A percentile compares a stretch with the other conserved stretches of the same genome.
These are phyloP conservation scores for Poeciliopsis turneri DNA, from an alignment of 2,797 vertebrate species.

Conservation along the genomic window DNA sequence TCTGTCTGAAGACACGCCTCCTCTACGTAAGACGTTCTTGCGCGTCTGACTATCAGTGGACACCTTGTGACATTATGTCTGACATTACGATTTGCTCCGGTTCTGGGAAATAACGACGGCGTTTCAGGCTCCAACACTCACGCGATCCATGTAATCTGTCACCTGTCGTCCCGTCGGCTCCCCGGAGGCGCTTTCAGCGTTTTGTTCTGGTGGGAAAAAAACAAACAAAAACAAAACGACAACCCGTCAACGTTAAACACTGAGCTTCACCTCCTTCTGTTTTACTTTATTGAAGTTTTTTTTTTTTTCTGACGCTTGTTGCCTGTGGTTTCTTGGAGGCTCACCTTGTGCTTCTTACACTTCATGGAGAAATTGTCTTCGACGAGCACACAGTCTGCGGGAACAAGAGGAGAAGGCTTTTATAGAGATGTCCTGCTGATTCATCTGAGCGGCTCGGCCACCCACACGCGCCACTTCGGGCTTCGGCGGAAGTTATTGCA, in stretches of 20 bases:
- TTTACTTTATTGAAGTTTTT: background rate
- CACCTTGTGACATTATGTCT: background rate
- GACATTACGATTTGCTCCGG: too few species aligned
- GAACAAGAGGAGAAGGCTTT: conserved; percentile 41
- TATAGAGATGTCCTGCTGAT: conserved; percentile 17
- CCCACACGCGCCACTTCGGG: conserved; percentile 27
- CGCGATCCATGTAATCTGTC: conserved; percentile 50
- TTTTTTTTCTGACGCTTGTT: background rate
- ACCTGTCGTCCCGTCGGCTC: conserved; percentile 66
- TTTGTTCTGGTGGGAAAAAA: conserved; percentile 72
- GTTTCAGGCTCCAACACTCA: background rate
- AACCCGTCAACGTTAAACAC: too few species aligned
- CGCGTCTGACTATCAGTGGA: background rate
- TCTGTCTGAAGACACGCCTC: background rate
- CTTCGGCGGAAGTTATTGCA: conserved; percentile 20
- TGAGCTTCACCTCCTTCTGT: background rate
- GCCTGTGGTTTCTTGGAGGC: background rate
- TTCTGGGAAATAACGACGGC: too few species aligned
- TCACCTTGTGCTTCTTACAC: conserved; percentile 86
- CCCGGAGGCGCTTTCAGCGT: conserved; percentile 70
- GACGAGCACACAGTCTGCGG: conserved; percentile 79
- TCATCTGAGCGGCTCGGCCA: conserved; percentile 17
- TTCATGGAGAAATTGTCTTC: conserved; percentile 86
- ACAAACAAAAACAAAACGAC: too few species aligned
- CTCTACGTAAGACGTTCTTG: background rate